A percentile compares a stretch with the other conserved stretches of the same genome.
Evolutionary conservation across 2,113 vertebrate species (phyloP).

Genomic region (Calypte anna): DNA sequence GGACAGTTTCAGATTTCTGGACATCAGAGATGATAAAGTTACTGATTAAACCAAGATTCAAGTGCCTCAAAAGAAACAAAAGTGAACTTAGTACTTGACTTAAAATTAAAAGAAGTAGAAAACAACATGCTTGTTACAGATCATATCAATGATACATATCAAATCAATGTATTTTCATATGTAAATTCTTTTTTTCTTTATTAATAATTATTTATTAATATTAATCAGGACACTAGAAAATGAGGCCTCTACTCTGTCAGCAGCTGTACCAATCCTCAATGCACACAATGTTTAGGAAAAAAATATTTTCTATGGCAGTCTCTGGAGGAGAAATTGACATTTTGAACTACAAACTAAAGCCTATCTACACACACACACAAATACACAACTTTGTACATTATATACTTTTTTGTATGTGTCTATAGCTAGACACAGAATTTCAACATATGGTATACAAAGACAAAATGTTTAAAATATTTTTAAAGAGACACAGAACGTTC

Average conservation of each 20-base stretch:
- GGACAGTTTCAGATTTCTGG: constrained; percentile 1
- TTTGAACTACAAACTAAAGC: neutral
- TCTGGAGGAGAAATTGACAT: neutral
- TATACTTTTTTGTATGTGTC: neutral
- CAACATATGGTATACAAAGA: neutral
- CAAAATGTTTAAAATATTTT: neutral
- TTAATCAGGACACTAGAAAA: neutral
- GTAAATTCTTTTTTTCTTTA: neutral
- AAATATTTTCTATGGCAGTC: neutral
- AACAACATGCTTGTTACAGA: neutral
- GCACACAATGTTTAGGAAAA: neutral
- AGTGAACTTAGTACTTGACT: neutral
- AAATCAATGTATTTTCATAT: neutral
- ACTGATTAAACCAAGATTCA: constrained; percentile 25
- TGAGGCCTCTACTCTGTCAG: neutral
- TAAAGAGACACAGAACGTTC: neutral
- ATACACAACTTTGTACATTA: neutral
- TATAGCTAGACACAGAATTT: neutral
- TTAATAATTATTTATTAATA: neutral
- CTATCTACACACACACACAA: neutral
- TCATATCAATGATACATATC: too few relatives aligned
- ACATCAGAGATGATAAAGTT: neutral
- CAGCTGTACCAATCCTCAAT: neutral
- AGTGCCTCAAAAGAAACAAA: neutral
- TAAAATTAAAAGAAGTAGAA: neutral